Conservation (phyloP, 2,888 invertebrate species). For the Dysmachus trigonus region DNA sequence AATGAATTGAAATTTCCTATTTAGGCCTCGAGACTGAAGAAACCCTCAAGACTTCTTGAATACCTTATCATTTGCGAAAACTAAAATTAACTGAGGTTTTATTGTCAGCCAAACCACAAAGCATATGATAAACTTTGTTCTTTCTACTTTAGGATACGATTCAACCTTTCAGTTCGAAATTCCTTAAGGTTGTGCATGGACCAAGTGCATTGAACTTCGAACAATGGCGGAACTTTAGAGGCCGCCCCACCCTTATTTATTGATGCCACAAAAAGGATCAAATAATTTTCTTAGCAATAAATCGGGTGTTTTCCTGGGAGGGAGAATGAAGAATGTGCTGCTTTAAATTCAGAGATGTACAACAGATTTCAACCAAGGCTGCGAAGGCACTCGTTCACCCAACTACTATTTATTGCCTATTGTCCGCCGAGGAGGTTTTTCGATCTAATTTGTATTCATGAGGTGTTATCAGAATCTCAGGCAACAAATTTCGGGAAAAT, state of each 20-base stretch:
- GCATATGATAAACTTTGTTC: not conserved
- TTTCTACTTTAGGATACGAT: not conserved
- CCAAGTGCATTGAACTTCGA: not conserved
- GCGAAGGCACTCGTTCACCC: not conserved
- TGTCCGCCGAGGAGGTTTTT: not conserved
- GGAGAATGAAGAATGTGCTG: not conserved
- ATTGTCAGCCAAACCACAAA: not conserved
- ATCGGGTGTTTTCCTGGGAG: not conserved
- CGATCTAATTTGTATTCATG: slow-evolving; percentile 28
- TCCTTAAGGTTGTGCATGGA: not conserved
- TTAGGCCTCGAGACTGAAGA: not conserved
- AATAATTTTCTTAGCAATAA: not conserved
- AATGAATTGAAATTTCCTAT: too few species aligned
- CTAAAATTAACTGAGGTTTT: not conserved
- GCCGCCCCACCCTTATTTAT: not conserved
- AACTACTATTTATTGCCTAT: not conserved
- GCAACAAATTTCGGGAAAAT: slow-evolving; percentile 13
- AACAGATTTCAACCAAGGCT: not conserved
- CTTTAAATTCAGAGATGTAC: slow-evolving; percentile 6
- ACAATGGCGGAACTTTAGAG: not conserved
- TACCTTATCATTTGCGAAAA: not conserved
- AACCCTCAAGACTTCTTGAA: not conserved
- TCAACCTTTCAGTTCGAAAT: not conserved
- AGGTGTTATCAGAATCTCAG: not conserved
- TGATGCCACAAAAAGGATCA: not conserved